Evolutionary conservation across 1,140 invertebrate species (phyloP).

Genomic region (Leptonema lineaticorne): DNA sequence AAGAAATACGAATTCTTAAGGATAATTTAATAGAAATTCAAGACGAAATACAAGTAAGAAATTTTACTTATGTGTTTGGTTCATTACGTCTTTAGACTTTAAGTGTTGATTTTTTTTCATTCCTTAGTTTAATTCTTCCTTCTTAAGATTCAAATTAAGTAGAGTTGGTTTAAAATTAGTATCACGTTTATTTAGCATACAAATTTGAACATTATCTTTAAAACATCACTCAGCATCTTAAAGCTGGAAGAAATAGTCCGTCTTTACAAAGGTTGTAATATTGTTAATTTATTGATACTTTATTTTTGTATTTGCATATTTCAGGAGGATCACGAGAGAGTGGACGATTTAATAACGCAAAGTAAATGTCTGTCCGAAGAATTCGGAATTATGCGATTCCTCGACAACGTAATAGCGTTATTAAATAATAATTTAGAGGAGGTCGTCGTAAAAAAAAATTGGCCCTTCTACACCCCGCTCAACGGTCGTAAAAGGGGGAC

Average conservation of each 20-base stretch:
- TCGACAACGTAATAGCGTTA: constrained; percentile 53
- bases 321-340: constrained; percentile 31
- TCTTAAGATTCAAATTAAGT: no score
- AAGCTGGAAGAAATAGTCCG: background rate
- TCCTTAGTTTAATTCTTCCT: no score
- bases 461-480: constrained; percentile 48
- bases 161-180: no score
- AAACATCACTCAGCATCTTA: background rate
- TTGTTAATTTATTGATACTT: background rate
- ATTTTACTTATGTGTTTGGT: background rate
- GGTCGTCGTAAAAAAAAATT: constrained; percentile 44
- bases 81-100: no score
- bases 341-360: constrained; percentile 41
- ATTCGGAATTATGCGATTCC: constrained; percentile 48
- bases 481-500: constrained; percentile 44
- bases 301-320: constrained; percentile 8
- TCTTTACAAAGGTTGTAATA: background rate
- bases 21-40: constrained; percentile 53
- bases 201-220: no score
- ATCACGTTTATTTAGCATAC: no score
- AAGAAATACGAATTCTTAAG: constrained; percentile 51
- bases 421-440: constrained; percentile 48
- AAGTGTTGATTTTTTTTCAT: no score
- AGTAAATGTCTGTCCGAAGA: constrained; percentile 48
- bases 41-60: constrained; percentile 53